phyloP scores from a whole-genome alignment of 2,113 vertebrate genomes.

The Oryzias melastigma region DNA sequence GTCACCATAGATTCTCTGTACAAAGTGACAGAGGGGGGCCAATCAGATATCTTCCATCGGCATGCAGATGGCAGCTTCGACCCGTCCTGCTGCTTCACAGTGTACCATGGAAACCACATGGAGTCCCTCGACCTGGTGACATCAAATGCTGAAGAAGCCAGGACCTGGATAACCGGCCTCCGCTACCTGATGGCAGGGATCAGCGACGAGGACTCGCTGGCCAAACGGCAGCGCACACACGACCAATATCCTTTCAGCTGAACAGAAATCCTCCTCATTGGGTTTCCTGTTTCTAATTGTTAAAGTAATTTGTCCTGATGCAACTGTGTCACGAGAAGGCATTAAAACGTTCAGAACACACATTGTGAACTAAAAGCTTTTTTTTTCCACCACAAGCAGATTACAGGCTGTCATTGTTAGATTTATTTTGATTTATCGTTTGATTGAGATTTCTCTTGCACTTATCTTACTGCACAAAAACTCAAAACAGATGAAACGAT shows the following conservation, averaged over 20 bases:
- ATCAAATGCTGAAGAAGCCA: constrained; percentile 91
- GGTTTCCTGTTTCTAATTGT: too few species aligned
- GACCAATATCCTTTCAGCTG: constrained; percentile 94
- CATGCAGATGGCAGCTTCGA: constrained; percentile 90
- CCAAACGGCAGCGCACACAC: constrained; percentile 90
- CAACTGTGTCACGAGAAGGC: not conserved
- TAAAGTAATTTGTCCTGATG: too few species aligned
- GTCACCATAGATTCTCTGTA: constrained; percentile 98
- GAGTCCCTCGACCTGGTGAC: constrained; percentile 94
- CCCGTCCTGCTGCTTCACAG: constrained; percentile 91
- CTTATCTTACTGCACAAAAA: too few species aligned
- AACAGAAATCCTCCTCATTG: too few species aligned
- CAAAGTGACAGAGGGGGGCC: constrained; percentile 93
- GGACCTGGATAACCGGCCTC: constrained; percentile 96
- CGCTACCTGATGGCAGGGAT: constrained; percentile 97
- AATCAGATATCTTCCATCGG: constrained; percentile 93
- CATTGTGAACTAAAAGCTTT: not conserved
- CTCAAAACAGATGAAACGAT: not conserved
- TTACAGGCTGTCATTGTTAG: not conserved
- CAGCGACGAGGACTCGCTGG: constrained; percentile 94
- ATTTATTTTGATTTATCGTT: not conserved
- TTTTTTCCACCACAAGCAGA: not conserved
- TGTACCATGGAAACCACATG: constrained; percentile 97
- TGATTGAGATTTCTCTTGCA: too few species aligned
- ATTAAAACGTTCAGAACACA: not conserved